Evolutionary conservation across 2,113 vertebrate genomes (phyloP), one percentile per base, ranked within the genome.

Genomic region (Ochotona curzoniae): DNA sequence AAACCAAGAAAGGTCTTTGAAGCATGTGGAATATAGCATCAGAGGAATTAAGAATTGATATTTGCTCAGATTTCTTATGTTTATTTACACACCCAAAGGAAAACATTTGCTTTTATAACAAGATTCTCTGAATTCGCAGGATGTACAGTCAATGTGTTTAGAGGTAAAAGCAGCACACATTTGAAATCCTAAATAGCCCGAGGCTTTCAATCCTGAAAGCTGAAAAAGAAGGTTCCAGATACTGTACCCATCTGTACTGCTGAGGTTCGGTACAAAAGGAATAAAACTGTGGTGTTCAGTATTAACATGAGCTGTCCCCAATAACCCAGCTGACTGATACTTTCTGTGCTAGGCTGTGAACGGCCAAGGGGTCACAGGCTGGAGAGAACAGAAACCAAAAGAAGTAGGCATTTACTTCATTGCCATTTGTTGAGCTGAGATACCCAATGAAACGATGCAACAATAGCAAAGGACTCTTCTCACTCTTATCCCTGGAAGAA

Each of bases 31-130:
- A 93, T 83, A 83, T 90, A 81, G 21, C 81, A 91, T 25, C 26
- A 54, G 92, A 93, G 44, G 83, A 95, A 92, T 70, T 91, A 89
- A 78, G 61, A 93, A 91, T 49, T 84, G 83, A 81, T 91, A 87
- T 67, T 94, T 96, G 92, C 79, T 92, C 25, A 87, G 66, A 89
- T 86, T 91, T 90, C 28, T 91, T 61, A 70, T 54, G 17, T 73
- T 86, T 96, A 76, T 84, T 95, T 83, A 80, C 38, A 92, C 35
- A 82, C 32, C 20, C 54, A 51, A 66, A 93, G 70, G 83, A 94
- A 93, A 63, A 35, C 64, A 85, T 90, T 94, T 73, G 26, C 21
- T 93, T 70, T 90, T 93, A 61, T 83, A 91, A 60, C 32, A 74
- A 75, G 64, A 83, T 86, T 81, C 67, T 94, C 80, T 78, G 81